Base-by-base conservation (phyloP, 2,797 vertebrate genomes). In the Bryconaethiops microstoma region DNA sequence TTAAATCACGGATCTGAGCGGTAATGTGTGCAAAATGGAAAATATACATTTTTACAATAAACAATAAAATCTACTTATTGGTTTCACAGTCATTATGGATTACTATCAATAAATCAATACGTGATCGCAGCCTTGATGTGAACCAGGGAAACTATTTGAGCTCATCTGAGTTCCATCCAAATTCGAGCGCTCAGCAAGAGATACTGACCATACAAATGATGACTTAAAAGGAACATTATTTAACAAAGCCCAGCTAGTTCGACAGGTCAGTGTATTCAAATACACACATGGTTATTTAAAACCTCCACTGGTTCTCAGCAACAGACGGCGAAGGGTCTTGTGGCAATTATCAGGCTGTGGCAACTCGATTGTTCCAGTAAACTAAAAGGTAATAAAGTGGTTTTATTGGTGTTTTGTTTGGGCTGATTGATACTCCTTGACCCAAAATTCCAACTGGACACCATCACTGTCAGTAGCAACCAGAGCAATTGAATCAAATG, bases 401-500 rank as follows among this genome's bases (percentile, higher is more conserved):
- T 88, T 90, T 89, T 87, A 92, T 88, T 89, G 89, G 83, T 82
- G 87, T 85, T 89, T 89, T 86, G 88, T 87, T 80, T 62, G 84
- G 84, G 83, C 84, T 84, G 85, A 86, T 85, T 79, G 82, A 90
- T 89, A 85, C 54, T 54, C 85, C 85, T 87, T 88, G 89, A 87
- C 86, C 87, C 81, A 79, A 86, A 86, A 90, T 90, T 92, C 89
- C 89, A 83, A 73, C 5, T 68, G 75, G 70, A 77, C 42, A 59
- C 82, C 71, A 60, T 55, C 29, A 78, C 63, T 55, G 72, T 81
- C 81, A 76, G 39, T 82, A 82, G 89, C 81, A 87, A 90, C 89
- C 86, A 87, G 83, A 67, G 77, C 87, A 90, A 91, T 86, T 88
- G 87, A 92, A 92, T 91, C 86, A 88, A 85, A 87, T 71, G 62